A percentile compares a stretch with the other conserved stretches of the same genome.
Conservation (phyloP, 2,797 vertebrate genomes). For the Masticophis lateralis region DNA sequence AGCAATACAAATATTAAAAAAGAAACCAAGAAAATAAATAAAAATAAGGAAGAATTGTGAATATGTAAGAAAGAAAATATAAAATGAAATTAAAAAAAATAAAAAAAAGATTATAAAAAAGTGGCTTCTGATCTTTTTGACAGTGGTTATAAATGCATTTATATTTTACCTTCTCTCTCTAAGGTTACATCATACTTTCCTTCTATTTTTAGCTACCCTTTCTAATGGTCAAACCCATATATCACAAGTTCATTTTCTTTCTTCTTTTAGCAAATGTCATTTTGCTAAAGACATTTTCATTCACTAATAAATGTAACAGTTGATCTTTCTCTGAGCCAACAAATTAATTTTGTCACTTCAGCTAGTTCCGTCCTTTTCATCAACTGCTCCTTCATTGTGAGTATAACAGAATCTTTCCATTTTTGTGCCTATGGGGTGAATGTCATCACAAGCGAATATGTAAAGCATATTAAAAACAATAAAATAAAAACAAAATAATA, state of each 20-base stretch:
- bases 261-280: not conserved
- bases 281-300: not conserved
- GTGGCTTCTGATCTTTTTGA: not conserved
- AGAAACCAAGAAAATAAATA: not conserved
- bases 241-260: not conserved
- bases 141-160: not conserved
- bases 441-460: not conserved
- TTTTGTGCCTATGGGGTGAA: not conserved
- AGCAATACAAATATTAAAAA: not conserved
- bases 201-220: not conserved
- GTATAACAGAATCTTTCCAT: not conserved
- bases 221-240: not conserved
- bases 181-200: not conserved
- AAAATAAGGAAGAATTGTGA: not conserved
- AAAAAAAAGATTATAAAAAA: not conserved
- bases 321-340: not conserved
- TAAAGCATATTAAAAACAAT: not conserved
- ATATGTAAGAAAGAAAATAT: not conserved
- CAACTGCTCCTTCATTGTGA: not conserved
- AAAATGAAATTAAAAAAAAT: not conserved
- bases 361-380: not conserved
- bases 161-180: not conserved
- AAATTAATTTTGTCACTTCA: not conserved
- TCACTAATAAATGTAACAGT: not conserved
- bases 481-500: not conserved